Evolutionary conservation across 2,888 invertebrate genomes (phyloP), one percentile per base, ranked within the genome.

Genomic region (Sinohyriopsis cumingii): DNA sequence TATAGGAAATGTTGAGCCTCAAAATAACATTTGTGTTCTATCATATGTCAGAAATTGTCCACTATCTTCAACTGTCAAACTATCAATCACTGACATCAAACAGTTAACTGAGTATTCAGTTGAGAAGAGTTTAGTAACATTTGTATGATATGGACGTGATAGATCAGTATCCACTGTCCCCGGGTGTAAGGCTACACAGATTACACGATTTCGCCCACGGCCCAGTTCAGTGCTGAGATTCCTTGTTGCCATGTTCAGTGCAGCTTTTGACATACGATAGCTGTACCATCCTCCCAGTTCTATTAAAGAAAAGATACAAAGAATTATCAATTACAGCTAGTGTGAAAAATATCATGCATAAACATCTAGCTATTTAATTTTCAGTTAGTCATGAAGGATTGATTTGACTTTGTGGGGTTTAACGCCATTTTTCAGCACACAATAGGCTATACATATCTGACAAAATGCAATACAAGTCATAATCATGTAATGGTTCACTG

Each of bases 231-330:
- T 77, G 66, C 84, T 84, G 61, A 85, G 76, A 67, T 83, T 87
- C 71, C 83, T 85, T 22, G 83, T 87, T 1, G 81, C 79, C 86
- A 87, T 87, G 71, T 87, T 87, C 19, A 86, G 79, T 22, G 86
- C 86, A 56, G 84, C 78, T 66, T 87, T 87, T 6, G 85, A 84
- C 77, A 87, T 71, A 59, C 86, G 69, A 69, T 87, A 86, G 63
- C 82, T 82, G 73, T 86, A 86, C 86, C 86, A 87, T 45, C 87
- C 87, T n/a, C 86, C 87, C 12, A 86, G 75, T 54, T 73, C 85
- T 86, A 78, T 33, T 33, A 33, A 33, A 9, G 33, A 20, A 73
- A 68, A 55, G 12, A 59, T 60, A 67, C 24, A 1, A 1, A n/a
- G 59, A 67, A 55, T 19, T 20, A 61, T 19, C 12, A 54, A n/a